phyloP scores from a whole-genome alignment of 2,113 vertebrate species.

The Manacus vitellinus region DNA sequence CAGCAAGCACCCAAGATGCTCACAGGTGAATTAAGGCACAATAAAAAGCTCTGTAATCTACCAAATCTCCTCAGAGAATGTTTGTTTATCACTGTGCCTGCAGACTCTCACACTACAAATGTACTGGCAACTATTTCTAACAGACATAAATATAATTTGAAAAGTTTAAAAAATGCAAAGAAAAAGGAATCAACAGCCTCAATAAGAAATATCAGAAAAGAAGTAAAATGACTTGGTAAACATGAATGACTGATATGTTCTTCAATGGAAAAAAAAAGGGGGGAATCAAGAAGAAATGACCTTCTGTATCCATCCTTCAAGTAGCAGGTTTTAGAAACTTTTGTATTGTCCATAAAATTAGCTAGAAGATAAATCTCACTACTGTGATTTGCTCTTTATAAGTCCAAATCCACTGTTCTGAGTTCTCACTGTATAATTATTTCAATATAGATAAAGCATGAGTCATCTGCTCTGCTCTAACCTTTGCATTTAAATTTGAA shows the following conservation, averaged over 20 bases:
- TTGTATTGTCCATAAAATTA: constrained; percentile 46
- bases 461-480: constrained; percentile 59
- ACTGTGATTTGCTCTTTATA: constrained; percentile 61
- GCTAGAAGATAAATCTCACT: constrained; percentile 54
- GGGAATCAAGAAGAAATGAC: constrained; percentile 27
- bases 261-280: neutral
- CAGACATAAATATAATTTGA: constrained; percentile 19
- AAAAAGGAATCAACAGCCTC: constrained; percentile 6
- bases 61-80: constrained; percentile 40
- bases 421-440: constrained; percentile 66
- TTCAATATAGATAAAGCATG: constrained; percentile 57
- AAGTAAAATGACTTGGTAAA: constrained; percentile 7
- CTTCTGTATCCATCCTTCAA: constrained; percentile 5
- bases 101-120: constrained; percentile 31
- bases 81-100: constrained; percentile 42
- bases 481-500: constrained; percentile 68
- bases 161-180: constrained; percentile 4
- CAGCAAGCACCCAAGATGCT: constrained; percentile 27
- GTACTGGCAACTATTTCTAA: constrained; percentile 24
- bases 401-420: constrained; percentile 42
- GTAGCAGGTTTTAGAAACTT: constrained; percentile 31
- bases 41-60: constrained; percentile 41
- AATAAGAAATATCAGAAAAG: neutral
- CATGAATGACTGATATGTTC: neutral
- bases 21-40: constrained; percentile 48